A percentile compares a stretch with the other conserved stretches of the same genome.
Conservation (phyloP, 1,140 invertebrate genomes). For the Adoxophyes honmai region DNA sequence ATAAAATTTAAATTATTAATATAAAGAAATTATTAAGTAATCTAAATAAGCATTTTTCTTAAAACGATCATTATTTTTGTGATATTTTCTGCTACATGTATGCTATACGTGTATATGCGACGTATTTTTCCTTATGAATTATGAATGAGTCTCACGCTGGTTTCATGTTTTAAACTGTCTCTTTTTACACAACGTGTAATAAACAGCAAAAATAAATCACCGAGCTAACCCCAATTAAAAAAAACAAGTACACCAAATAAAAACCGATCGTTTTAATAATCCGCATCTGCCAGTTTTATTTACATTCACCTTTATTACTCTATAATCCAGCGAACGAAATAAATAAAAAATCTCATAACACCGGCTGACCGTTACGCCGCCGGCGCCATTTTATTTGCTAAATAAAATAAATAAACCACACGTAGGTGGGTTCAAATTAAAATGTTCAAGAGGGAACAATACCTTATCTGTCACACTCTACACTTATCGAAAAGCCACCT, state of each 20-base stretch:
- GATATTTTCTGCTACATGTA: too few relatives aligned
- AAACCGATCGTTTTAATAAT: conserved; percentile 6
- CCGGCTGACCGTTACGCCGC: conserved; percentile 27
- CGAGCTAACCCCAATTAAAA: not conserved
- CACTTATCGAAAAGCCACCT: not conserved
- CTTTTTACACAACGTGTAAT: too few relatives aligned
- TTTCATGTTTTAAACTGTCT: too few relatives aligned
- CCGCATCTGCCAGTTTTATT: conserved; percentile 10
- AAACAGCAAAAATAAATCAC: too few relatives aligned
- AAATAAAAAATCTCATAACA: conserved; percentile 28
- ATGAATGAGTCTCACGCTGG: too few relatives aligned
- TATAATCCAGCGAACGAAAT: conserved; percentile 25
- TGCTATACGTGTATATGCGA: too few relatives aligned
- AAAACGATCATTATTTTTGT: too few relatives aligned
- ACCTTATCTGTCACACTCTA: not conserved
- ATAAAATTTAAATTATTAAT: too few relatives aligned
- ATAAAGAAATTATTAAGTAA: too few relatives aligned
- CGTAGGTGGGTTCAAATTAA: conserved; percentile 12
- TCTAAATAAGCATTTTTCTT: too few relatives aligned
- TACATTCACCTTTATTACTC: conserved; percentile 30
- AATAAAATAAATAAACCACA: conserved; percentile 14
- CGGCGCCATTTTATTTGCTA: conserved; percentile 15
- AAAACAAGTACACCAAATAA: too few relatives aligned
- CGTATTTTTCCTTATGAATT: too few relatives aligned
- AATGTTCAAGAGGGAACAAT: conserved; percentile 13